Conservation (phyloP, 2,888 invertebrate species). For the Dusona sp. region DNA sequence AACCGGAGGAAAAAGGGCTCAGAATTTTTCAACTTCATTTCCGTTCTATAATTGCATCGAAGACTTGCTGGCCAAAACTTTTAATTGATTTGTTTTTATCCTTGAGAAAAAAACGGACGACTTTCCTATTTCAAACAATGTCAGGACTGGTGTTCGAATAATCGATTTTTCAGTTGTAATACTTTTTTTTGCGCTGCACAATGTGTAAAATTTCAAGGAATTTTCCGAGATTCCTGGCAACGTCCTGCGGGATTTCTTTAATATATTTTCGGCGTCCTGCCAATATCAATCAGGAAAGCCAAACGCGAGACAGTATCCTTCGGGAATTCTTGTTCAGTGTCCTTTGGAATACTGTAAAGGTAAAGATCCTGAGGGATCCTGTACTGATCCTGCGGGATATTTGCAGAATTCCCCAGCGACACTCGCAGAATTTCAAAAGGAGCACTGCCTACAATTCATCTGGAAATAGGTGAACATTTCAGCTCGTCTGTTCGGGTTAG, state of each 20-base stretch:
- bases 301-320: background rate
- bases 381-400: background rate
- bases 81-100: background rate
- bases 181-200: background rate
- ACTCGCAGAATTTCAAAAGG: background rate
- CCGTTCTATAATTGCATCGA: background rate
- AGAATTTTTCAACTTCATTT: background rate
- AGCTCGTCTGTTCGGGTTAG: conserved; percentile 10
- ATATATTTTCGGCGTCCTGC: conserved; percentile 12
- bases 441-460: background rate
- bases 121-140: background rate
- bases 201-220: background rate
- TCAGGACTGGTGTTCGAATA: background rate
- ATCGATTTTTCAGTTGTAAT: background rate
- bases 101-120: background rate
- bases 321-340: background rate
- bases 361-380: background rate
- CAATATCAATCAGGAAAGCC: conserved; percentile 27
- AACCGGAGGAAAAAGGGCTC: background rate
- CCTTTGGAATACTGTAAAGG: background rate
- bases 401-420: background rate
- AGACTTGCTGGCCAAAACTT: background rate
- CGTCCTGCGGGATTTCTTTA: background rate
- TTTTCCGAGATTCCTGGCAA: background rate
- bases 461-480: background rate